These are phyloP conservation scores for Ophion costatus DNA, from an alignment of 2,888 invertebrate genomes.

Conservation along the genomic window DNA sequence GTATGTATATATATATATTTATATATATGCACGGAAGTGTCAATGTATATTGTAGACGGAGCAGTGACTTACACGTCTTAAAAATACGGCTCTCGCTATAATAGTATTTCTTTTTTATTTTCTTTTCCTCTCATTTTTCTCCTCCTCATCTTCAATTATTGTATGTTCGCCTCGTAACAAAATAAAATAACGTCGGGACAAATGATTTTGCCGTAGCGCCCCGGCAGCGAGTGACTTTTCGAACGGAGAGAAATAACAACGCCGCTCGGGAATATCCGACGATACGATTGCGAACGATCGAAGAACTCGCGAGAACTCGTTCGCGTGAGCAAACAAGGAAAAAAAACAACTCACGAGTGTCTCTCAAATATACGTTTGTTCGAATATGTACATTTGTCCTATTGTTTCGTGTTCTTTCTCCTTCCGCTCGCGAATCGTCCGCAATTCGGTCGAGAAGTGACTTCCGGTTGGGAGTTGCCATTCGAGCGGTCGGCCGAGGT, in stretches of 20 bases:
- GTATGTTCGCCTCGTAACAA: constrained; percentile 35
- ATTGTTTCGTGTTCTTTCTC: neutral
- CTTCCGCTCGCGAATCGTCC: neutral
- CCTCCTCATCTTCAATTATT: constrained; percentile 13
- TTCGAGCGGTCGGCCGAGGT: neutral
- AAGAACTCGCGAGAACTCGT: too few relatives aligned
- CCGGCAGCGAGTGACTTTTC: neutral
- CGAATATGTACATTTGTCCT: neutral
- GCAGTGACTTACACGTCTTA: constrained; percentile 60
- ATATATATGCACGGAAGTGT: constrained; percentile 35
- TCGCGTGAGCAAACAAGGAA: too few relatives aligned
- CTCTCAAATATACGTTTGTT: too few relatives aligned
- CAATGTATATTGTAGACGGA: constrained; percentile 54
- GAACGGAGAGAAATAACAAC: constrained; percentile 12
- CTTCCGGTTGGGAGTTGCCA: neutral
- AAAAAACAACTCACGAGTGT: too few relatives aligned
- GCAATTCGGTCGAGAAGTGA: neutral
- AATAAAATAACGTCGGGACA: constrained; percentile 42
- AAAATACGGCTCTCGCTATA: constrained; percentile 62
- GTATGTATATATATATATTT: constrained; percentile 30
- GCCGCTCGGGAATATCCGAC: neutral
- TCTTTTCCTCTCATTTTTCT: constrained; percentile 28
- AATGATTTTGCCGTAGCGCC: constrained; percentile 1
- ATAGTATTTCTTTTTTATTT: constrained; percentile 30
- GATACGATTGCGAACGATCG: neutral